Base-by-base conservation (phyloP, 2,113 vertebrate genomes). In the Glaucomys volans region DNA sequence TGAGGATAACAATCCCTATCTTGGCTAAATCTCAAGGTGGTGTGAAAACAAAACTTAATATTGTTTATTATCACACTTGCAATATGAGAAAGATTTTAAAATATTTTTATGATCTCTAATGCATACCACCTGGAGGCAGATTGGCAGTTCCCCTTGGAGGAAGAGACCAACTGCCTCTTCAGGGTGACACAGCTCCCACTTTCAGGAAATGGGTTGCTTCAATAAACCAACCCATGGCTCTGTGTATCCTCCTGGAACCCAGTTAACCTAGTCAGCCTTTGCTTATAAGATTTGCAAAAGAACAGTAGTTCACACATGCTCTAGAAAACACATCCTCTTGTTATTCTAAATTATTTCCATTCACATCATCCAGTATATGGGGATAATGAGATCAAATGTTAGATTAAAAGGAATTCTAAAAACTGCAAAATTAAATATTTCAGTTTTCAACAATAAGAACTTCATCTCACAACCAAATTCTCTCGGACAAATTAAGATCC, bases 201-300 rank as follows among this genome's bases (percentile, higher is more conserved):
- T 91, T 86, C 18, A 84, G 30, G 16, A 67, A 30, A 54, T 10
- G 11, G 52, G 20, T 74, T 6, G 64, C 32, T 4, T 2, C 62
- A 50, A 28, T 35, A 59, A 83, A 54, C 8, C 16, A 96, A 62
- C 4, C 20, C 54, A 24, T 71, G 44, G 32, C 3, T 90, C 57
- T 71, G 17, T 47, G 7, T 14, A 79, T 62, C 26, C 18, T 44
- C 20, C 40, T 79, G n/a, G 42, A 18, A 44, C 5, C n/a, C n/a
- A 87, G 18, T 32, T 88, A 5, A 22, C 8, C 4, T 62, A 8
- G 37, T 83, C 13, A 47, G 9, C 0, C 59, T 90, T 94, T 95
- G 20, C n/a, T 52, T 92, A 83, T 54, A 93, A 96, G 90, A 87
- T 35, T 47, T 14, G 82, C 28, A 92, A 67, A 66, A 72, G 32